Base-by-base conservation (phyloP, 2,113 vertebrate species). In the Pogonocichla stellata region DNA sequence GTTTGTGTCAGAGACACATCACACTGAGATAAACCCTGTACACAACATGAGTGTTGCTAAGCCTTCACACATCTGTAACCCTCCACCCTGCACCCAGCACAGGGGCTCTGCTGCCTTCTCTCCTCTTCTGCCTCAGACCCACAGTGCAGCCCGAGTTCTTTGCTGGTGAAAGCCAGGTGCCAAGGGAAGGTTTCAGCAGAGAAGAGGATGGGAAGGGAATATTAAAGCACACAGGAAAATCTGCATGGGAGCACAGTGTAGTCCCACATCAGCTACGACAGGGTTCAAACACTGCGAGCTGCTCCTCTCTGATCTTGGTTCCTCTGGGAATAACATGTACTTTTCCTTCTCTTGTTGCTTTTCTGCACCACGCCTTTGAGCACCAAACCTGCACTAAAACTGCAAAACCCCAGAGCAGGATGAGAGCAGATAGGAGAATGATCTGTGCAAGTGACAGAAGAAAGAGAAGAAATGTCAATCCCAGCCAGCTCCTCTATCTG, bases 281-380 rank as follows among this genome's bases (percentile, higher is more conserved):
- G 23, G n/a, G 22, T 34, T 78, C 7, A 4, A 47, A 80, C 2
- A 4, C 60, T 6, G 3, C 0, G 0, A 38, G 29, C 61, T 33
- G 29, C 22, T 66, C 43, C 47, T 36, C 58, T 64, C 71, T n/a
- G n/a, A 10, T 69, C 74, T 25, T 47, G n/a, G 14, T 40, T 73
- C 58, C n/a, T 77, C 36, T 38, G n/a, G 24, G 29, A 79, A 31
- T 16, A 85, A 42, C 13, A 20, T 0, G 4, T 16, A 26, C 29
- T 58, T 6, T 77, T 88, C 28, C 31, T 70, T 38, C 45, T 75
- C 33, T 45, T 71, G 34, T 20, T 79, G 40, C 34, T 72, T 79
- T 70, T 62, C 78, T 58, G 33, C 24, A 14, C 43, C 60, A 48
- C 34, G 9, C 33, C 65, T 81, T 23, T 36, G 8, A 69, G 58